Base-by-base conservation (phyloP, 2,797 vertebrate genomes). In the Uromys caudimaculatus region DNA sequence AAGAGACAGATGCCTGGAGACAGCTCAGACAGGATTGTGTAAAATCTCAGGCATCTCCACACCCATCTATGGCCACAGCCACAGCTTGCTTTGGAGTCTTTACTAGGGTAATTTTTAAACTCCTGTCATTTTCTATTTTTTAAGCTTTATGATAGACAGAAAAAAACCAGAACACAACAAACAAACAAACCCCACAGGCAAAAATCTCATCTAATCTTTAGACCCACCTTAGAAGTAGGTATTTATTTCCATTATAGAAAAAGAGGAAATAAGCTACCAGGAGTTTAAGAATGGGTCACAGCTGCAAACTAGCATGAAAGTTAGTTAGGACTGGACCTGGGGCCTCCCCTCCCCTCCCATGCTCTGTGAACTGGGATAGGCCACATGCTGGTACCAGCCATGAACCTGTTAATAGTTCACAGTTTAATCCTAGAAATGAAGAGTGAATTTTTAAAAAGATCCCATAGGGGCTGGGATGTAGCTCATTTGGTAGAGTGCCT, bases 341-440 rank as follows among this genome's bases (percentile, higher is more conserved):
- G 23, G 17, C 8, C 78, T 62, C 19, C 60, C 29, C 56, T 77
- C 38, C 77, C 93, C 4, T 12, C 4, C 0, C 0, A 50, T 0
- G 58, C 27, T 50, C 81, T 47, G 52, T 12, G 52, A 50, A 23
- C 13, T 3, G 32, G 90, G 69, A 41, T 32, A 19, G 41, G 38
- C 64, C 62, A n/a, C 5, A 2, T 7, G 2, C 35, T 58, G 44
- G 29, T 41, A 35, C 23, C 17, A 54, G 29, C 62, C 47, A 50
- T 3, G 47, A 35, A 41, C 85, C 50, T 73, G 35, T 41, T 27
- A 86, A 16, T 23, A 32, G 73, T 16, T 91, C 81, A 60, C 44
- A 73, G 67, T 47, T 76, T 87, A 75, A 71, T 50, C 92, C 79
- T 81, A 69, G 91, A 96, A 85, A 82, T 2, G 38, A 54, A 82